Base-by-base conservation (phyloP, 2,888 invertebrate species). In the Frankliniella intonsa region DNA sequence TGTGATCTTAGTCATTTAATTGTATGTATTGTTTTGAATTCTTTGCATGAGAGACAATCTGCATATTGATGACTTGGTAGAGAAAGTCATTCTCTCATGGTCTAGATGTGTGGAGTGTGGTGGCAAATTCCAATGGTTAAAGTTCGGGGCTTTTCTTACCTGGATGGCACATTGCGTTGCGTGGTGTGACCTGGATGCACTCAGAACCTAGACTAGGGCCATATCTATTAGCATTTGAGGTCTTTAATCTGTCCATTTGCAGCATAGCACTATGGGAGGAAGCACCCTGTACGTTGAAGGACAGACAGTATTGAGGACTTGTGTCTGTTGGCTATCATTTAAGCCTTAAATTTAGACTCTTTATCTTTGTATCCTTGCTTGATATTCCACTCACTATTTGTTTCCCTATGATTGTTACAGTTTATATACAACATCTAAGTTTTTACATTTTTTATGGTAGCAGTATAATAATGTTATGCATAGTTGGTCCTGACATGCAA, bases 361-460 rank as follows among this genome's bases (percentile, higher is more conserved):
- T 76, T 25, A 55, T 55, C 55, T 55, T 55, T 55, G 11, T 55
- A 76, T 76, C 25, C 69, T 76, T 76, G 69, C 69, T 76, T 76
- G 9, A 76, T 76, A 76, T 76, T 76, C 69, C 69, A 76, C 69
- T 12, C 22, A 22, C 25, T 76, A 55, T 55, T 76, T 76, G 69
- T 76, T 76, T 25, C 69, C 69, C 25, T 76, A 25, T 76, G 69
- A 76, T 25, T 76, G 69, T 76, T 76, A 76, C 69, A 25, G 22
- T 22, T 76, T 76, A 76, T 76, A 76, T 76, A 76, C 69, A 76
- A 76, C 69, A 25, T 76, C 69, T 76, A 76, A 76, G 69, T 76
- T 76, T 76, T 76, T 76, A 76, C 69, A 76, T 76, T 76, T 76
- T 76, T 76, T 76, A 76, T 76, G 69, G 69, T 76, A 76, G 69